Base-by-base conservation (phyloP, 2,113 vertebrate species). In the Aspidoscelis tigris region DNA sequence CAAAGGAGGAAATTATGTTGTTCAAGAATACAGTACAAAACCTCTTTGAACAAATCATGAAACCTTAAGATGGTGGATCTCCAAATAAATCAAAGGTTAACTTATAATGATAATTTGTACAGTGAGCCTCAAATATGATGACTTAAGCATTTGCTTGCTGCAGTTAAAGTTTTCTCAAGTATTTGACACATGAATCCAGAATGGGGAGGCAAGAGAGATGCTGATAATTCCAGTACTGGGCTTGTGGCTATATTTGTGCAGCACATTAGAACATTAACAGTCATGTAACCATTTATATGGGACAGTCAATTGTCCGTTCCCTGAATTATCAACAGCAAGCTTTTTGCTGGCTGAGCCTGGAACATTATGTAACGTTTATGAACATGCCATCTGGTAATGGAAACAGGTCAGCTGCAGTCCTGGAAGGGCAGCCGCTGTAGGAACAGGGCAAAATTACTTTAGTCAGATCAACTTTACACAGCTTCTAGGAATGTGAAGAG, bases 91-190 rank as follows among this genome's bases (percentile, higher is more conserved):
- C 33, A 50, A 69, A 50, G 44, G 5, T 41, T 39, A 58, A 58
- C 0, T 39, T 21, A 61, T 64, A 43, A 41, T 75, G 9, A 20
- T 66, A 88, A 77, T 44, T 64, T 70, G 74, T 2, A 18, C 11
- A 43, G 81, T 33, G 7, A 47, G 10, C 9, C 21, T 24, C 33
- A 77, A 82, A 86, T 91, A 66, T 4, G 69, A 43, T 74, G 24
- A 53, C 41, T 26, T 66, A 66, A 43, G 24, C 41, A 47, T 11
- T 53, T 68, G 2, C 3, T 44, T 12, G 58, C 5, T 81, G 33
- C 3, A 41, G 33, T 18, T 16, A 68, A 81, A 41, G 18, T 6
- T 39, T 76, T 73, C 47, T 7, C 12, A 3, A 10, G 3, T 70
- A 55, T 50, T 21, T 61, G 41, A 44, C n/a, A 3, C 24, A 58